Percentiles rank a stretch among this genome's conserved stretches.
phyloP scores from a whole-genome alignment of 2,113 vertebrate genomes.

The Noctilio leporinus region DNA sequence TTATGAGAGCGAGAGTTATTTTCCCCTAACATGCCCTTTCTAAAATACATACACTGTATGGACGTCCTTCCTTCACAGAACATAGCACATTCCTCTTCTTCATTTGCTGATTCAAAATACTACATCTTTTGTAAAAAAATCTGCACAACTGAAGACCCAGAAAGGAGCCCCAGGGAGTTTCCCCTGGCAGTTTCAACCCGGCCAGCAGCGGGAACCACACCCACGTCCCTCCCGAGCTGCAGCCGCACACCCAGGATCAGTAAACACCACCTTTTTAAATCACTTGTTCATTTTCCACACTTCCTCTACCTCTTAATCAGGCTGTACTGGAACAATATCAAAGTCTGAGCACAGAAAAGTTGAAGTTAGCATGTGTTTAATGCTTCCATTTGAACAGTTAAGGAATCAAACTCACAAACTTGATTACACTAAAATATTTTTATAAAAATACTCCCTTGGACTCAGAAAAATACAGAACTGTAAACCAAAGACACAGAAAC shows the following conservation, averaged over 20 bases:
- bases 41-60: not conserved
- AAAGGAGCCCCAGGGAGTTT: not conserved
- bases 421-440: not conserved
- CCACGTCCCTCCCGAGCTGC: no score
- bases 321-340: not conserved
- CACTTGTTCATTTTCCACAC: not conserved
- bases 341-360: not conserved
- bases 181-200: not conserved
- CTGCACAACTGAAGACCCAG: not conserved
- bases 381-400: not conserved
- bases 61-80: not conserved
- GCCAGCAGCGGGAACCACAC: fast-evolving
- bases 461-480: not conserved
- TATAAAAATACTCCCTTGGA: not conserved
- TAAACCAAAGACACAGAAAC: not conserved
- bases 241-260: not conserved
- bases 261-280: not conserved
- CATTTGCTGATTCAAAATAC: not conserved
- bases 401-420: not conserved
- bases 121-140: not conserved
- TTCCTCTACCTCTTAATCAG: not conserved
- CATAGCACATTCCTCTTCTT: not conserved
- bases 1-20: not conserved
- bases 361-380: not conserved
- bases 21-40: slow-evolving; percentile 6